Base-by-base conservation (phyloP, 2,113 vertebrate genomes). In the Dasyprocta punctata region DNA sequence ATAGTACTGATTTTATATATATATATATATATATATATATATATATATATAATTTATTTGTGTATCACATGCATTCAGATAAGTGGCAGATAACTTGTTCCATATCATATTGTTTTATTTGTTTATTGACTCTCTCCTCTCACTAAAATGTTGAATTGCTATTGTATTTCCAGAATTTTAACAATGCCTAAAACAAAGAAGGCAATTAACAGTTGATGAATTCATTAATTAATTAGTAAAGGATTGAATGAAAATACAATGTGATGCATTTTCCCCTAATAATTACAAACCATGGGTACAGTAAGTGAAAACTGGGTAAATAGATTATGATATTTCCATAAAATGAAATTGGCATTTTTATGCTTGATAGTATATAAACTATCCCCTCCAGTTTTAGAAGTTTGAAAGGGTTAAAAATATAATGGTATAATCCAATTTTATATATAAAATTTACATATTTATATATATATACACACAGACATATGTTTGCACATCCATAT, bases 341-440 rank as follows among this genome's bases (percentile, higher is more conserved):
- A 83, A 85, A 85, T 52, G 1, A 92, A 88, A 71, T 58, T 60
- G n/a, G 3, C 24, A 78, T 78, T 20, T n/a, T 20, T 44, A 52
- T 44, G 77, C 44, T 95, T 44, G 63, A 22, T 24, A 14, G 47
- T 52, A 86, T 83, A 3, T 41, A 93, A 52, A 82, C 93, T 30
- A 28, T 78, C 58, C 56, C 49, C 60, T 22, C 60, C 60, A 5
- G 41, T 58, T 69, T 33, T 41, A 54, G 69, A 60, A 89, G 86
- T 90, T 95, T 92, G n/a, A 93, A 95, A 96, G 10, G 20, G 47
- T 49, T 17, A 36, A 38, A 86, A 86, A 93, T 47, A 87, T 71
- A 44, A 63, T 58, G 77, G 63, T 69, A 88, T 4, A 49, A 95
- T 61, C n/a, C 11, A 41, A 77, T 58, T 90, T 87, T 89, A 8